Conservation (phyloP, 2,113 vertebrate species). For the Tetrao urogallus region DNA sequence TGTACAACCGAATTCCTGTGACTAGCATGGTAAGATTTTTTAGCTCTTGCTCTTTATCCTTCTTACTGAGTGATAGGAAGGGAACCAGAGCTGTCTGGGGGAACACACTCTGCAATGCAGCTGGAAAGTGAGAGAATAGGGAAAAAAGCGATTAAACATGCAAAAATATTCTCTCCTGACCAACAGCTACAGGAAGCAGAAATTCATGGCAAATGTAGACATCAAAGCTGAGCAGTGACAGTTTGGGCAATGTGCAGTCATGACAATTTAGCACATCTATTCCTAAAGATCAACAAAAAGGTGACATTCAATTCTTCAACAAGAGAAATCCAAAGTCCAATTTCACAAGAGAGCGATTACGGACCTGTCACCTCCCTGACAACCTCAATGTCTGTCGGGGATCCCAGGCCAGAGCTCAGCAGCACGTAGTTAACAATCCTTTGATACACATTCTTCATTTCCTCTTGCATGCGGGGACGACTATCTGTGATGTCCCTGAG, state of each 20-base stretch:
- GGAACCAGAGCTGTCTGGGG: slow-evolving; percentile 82
- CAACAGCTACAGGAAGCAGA: neutral
- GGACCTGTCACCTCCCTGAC: slow-evolving; percentile 85
- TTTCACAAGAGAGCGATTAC: neutral
- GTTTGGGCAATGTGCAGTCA: neutral
- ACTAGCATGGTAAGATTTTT: slow-evolving; percentile 85
- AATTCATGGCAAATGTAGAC: neutral
- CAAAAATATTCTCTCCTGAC: neutral
- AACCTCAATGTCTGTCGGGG: slow-evolving; percentile 75
- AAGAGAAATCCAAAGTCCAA: neutral
- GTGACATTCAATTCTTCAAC: neutral
- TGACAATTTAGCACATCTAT: neutral
- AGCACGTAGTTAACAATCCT: slow-evolving; percentile 84
- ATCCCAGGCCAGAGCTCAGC: slow-evolving; percentile 82
- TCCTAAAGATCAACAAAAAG: neutral
- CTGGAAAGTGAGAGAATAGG: slow-evolving; percentile 70
- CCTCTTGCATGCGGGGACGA: slow-evolving; percentile 70
- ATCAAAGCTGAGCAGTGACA: neutral
- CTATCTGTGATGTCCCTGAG: slow-evolving; percentile 86
- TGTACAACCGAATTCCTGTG: slow-evolving; percentile 91
- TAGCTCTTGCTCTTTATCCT: slow-evolving; percentile 89
- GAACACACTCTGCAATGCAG: slow-evolving; percentile 92
- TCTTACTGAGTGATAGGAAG: slow-evolving; percentile 85
- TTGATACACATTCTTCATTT: slow-evolving; percentile 80
- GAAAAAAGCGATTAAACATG: neutral